Conservation (phyloP, 1,140 invertebrate species). For the Apolygus lucorum region DNA sequence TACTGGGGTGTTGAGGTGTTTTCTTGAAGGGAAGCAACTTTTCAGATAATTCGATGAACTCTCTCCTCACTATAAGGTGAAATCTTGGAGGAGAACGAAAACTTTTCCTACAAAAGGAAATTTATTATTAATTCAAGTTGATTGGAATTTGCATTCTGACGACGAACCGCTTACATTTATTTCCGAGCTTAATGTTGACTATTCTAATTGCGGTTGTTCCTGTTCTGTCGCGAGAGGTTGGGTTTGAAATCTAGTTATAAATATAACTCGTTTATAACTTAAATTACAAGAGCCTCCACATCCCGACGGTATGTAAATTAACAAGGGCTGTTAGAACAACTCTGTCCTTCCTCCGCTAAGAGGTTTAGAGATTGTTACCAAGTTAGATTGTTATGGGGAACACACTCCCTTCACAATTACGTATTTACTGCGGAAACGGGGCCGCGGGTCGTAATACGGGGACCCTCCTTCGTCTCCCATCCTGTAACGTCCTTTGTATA, state of each 20-base stretch:
- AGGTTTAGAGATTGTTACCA: slow-evolving; percentile 16
- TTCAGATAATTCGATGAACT: too few species aligned
- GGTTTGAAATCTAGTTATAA: slow-evolving; percentile 3
- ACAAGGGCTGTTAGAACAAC: slow-evolving; percentile 11
- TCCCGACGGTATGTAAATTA: slow-evolving; percentile 5
- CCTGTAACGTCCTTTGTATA: too few species aligned
- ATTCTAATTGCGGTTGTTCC: slow-evolving; percentile 11
- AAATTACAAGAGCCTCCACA: slow-evolving; percentile 2
- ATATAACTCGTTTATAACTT: slow-evolving; percentile 17
- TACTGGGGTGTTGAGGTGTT: too few species aligned
- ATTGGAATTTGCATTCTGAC: slow-evolving; percentile 12
- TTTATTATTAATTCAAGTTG: slow-evolving; percentile 5
- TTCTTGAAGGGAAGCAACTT: too few species aligned
- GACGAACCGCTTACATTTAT: slow-evolving; percentile 7
- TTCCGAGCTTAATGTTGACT: not conserved
- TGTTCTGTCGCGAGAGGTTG: too few species aligned
- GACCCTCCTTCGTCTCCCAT: too few species aligned
- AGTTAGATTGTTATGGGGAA: slow-evolving; percentile 16
- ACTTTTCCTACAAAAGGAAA: not conserved
- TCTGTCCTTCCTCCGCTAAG: slow-evolving; percentile 6
- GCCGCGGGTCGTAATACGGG: too few species aligned
- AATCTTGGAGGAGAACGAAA: too few species aligned
- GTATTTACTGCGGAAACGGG: slow-evolving; percentile 2
- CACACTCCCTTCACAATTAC: slow-evolving; percentile 16
- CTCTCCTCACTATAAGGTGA: too few species aligned